Conservation (phyloP, 1,140 invertebrate genomes). For the Aphaenogaster rudis region DNA sequence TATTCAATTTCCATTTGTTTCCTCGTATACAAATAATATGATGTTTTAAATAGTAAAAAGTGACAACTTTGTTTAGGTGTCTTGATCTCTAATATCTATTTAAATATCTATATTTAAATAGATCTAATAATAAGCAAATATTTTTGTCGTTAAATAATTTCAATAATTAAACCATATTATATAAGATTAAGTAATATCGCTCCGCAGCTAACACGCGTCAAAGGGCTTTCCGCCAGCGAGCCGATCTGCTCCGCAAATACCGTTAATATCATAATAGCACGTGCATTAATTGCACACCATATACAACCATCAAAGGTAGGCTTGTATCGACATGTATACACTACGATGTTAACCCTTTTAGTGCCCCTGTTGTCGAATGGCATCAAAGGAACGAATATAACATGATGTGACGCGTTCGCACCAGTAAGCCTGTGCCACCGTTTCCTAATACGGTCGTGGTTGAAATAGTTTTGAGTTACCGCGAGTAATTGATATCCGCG, state of each 20-base stretch:
- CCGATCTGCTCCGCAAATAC: conserved; percentile 45
- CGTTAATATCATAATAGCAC: conserved; percentile 55
- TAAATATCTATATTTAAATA: not conserved
- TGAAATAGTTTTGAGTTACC: conserved; percentile 2
- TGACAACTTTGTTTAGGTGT: not conserved
- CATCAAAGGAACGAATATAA: conserved; percentile 57
- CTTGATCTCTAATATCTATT: not conserved
- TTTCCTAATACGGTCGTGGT: not conserved
- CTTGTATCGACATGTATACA: conserved; percentile 56
- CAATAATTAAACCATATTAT: conserved; percentile 15
- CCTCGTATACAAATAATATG: not conserved
- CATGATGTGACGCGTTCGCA: conserved; percentile 36
- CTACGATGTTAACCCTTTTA: conserved; percentile 47
- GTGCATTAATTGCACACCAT: conserved; percentile 49
- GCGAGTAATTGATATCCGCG: not conserved
- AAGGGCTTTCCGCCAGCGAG: conserved; percentile 26
- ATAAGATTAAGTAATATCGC: conserved; percentile 29
- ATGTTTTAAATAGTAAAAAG: not conserved
- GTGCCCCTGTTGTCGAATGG: conserved; percentile 22
- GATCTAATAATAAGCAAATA: not conserved
- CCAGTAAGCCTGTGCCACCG: not conserved
- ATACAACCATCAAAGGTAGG: conserved; percentile 50
- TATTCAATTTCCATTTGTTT: not conserved
- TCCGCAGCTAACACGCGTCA: not conserved
- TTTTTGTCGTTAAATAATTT: not conserved